Evolutionary conservation across 2,797 vertebrate species (phyloP), one percentile per base, ranked within the genome.

Genomic region (Lacerta agilis): DNA sequence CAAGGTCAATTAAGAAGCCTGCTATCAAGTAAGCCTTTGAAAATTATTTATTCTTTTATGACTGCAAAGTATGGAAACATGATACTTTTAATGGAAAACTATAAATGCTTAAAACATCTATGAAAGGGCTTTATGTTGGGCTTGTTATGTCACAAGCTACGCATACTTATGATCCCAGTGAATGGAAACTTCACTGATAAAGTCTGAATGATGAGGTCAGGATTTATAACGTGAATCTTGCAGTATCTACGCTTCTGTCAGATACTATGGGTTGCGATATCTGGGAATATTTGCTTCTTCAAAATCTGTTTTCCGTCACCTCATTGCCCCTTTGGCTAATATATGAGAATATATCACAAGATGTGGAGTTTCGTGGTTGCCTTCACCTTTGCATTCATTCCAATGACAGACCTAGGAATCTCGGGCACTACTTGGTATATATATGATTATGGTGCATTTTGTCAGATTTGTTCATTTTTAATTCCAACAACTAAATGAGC

Each of bases 1-100:
- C 55, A 89, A 94, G 87, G 88, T 93, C 91, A 87, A 92, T 95
- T 96, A 96, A 96, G 90, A 95, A 96, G 88, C 94, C 91, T 93
- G 87, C 93, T 95, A 93, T 94, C 94, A 94, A 94, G 90, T 86
- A 92, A 91, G 86, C 64, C 89, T 96, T 96, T 94, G 94, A 95
- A 55, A 97, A 97, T 95, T 95, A 95, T 96, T 96, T 95, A 94
- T 91, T 95, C 83, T 96, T 96, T 96, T 95, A 95, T 93, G 90
- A 89, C 91, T 95, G 92, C 91, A 92, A 95, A 95, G 88, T 94
- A 94, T 95, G 92, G 95, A 92, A 97, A 95, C 86, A 85, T 92
- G 94, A 95, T 95, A 88, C 89, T 93, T 96, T 96, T 96, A 95
- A 94, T 94, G 89, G 93, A 95, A 96, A 88, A 83, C 85, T 91